These are phyloP conservation scores for Virgularia gustaviana DNA, from an alignment of 92 coral and sea anemone species.

Conservation along the genomic window DNA sequence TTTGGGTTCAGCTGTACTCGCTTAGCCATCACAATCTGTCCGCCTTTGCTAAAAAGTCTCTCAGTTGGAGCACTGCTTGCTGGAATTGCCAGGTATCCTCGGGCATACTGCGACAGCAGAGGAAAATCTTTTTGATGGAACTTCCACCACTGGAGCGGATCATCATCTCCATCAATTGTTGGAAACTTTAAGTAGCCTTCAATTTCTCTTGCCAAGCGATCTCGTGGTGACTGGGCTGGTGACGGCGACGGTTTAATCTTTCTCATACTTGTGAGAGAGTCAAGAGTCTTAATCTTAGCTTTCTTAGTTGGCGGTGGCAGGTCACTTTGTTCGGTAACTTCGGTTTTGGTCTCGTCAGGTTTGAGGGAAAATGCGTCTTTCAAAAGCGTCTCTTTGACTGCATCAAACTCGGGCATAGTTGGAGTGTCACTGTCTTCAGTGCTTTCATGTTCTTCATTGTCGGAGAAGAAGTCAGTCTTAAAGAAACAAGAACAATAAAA, in stretches of 20 bases:
- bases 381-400: slow-evolving; percentile 31
- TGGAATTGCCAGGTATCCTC: slow-evolving; percentile 34
- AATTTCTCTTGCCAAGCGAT: slow-evolving; percentile 21
- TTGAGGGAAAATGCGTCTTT: slow-evolving; percentile 16
- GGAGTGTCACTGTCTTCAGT: not conserved
- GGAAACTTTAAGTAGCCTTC: slow-evolving; percentile 21
- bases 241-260: slow-evolving; percentile 27
- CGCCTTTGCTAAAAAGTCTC: slow-evolving; percentile 36
- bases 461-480: slow-evolving; percentile 5
- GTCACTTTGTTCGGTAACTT: slow-evolving; percentile 8
- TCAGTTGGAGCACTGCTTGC: slow-evolving; percentile 39
- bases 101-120: slow-evolving; percentile 32
- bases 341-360: slow-evolving; percentile 25
- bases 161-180: slow-evolving; percentile 26
- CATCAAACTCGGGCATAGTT: slow-evolving; percentile 28
- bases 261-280: slow-evolving; percentile 36
- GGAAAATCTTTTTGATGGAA: slow-evolving; percentile 25
- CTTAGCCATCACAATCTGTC: slow-evolving; percentile 34
- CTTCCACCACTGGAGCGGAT: slow-evolving; percentile 31
- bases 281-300: slow-evolving; percentile 24
- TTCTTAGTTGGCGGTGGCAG: slow-evolving; percentile 15
- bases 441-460: slow-evolving; percentile 10
- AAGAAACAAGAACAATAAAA: not conserved
- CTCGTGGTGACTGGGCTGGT: slow-evolving; percentile 44
- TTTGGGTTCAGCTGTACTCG: slow-evolving; percentile 21